Conservation (phyloP, 2,113 vertebrate genomes). For the Buteo buteo region DNA sequence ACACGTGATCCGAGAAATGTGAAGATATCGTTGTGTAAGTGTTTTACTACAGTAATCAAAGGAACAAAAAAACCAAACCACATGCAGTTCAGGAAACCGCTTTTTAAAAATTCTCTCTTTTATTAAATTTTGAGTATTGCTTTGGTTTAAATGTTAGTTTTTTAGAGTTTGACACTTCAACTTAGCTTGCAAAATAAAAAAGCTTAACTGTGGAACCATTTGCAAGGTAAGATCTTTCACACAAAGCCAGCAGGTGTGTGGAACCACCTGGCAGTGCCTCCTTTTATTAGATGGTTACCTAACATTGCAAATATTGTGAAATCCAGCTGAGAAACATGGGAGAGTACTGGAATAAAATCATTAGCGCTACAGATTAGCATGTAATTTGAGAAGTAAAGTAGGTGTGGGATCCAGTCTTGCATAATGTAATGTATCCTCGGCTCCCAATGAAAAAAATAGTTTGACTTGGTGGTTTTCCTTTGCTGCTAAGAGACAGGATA, state of each 20-base stretch:
- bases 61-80: too few relatives aligned
- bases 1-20: constrained; percentile 79
- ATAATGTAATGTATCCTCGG: background rate
- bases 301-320: background rate
- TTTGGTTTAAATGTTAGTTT: background rate
- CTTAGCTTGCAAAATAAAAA: background rate
- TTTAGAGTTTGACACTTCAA: background rate
- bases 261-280: background rate
- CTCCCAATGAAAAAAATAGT: background rate
- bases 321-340: background rate
- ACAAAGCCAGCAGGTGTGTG: background rate
- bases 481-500: background rate
- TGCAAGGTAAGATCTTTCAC: background rate
- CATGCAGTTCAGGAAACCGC: too few relatives aligned
- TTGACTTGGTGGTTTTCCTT: background rate
- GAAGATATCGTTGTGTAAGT: constrained; percentile 87
- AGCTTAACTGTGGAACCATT: background rate
- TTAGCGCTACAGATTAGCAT: background rate
- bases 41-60: background rate
- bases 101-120: background rate
- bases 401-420: background rate
- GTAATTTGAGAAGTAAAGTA: background rate
- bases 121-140: background rate
- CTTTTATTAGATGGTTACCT: background rate
- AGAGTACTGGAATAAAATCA: background rate